Percentiles rank a stretch among this genome's conserved stretches.
Evolutionary conservation across 2,113 vertebrate species (phyloP).

Genomic region (Triplophysa rosa): DNA sequence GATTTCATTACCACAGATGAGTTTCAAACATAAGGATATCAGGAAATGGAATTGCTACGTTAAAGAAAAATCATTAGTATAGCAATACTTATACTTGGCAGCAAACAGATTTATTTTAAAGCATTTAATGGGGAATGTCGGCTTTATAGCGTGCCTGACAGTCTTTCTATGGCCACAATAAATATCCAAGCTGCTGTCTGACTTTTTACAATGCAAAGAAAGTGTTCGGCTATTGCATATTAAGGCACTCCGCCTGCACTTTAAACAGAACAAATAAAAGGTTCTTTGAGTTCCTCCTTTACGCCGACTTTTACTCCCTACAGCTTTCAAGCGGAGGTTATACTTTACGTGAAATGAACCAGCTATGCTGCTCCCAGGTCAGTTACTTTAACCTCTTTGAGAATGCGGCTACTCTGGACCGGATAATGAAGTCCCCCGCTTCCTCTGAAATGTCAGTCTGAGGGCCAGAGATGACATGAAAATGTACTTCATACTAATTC

Average conservation of each 20-base stretch:
- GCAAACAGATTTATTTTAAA: not conserved
- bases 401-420: not conserved
- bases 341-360: conserved; percentile 33
- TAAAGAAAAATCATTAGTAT: not conserved
- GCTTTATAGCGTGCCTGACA: not conserved
- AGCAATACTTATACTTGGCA: not conserved
- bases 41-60: conserved; percentile 15
- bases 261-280: conserved; percentile 2
- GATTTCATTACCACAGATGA: conserved; percentile 8
- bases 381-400: conserved; percentile 42
- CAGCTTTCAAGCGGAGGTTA: not conserved
- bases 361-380: conserved; percentile 17
- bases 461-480: conserved; percentile 48
- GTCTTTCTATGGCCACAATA: conserved; percentile 1
- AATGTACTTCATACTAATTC: conserved; percentile 48
- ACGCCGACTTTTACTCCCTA: not conserved
- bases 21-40: conserved; percentile 18
- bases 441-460: conserved; percentile 31
- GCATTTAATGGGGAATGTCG: not conserved
- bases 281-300: not conserved
- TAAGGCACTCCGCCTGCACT: not conserved
- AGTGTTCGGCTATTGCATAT: not conserved
- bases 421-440: conserved; percentile 52
- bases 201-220: not conserved
- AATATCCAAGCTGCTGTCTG: not conserved